These are phyloP conservation scores for Morpho deidamia DNA, from an alignment of 2,888 invertebrate species.

Conservation along the genomic window DNA sequence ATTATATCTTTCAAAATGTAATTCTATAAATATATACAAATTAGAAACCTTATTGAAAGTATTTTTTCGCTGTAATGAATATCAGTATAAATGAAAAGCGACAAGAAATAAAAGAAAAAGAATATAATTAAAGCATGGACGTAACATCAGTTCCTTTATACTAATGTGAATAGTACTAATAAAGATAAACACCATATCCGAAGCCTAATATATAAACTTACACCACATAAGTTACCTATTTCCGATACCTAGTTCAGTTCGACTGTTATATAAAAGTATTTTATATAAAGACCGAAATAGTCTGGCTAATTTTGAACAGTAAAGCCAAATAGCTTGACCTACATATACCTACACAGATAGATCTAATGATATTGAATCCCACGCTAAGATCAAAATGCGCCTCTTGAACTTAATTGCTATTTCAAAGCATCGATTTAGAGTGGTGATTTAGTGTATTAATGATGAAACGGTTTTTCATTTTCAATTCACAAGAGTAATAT, in stretches of 20 bases:
- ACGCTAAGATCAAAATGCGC: conserved; percentile 45
- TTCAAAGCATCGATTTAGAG: conserved; percentile 21
- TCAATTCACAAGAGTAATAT: background rate
- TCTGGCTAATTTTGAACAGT: conserved; percentile 13
- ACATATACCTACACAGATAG: conserved; percentile 45
- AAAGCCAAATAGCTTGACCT: conserved; percentile 47
- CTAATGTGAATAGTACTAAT: no score
- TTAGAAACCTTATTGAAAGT: no score
- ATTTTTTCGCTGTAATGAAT: no score
- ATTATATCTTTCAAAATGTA: no score
- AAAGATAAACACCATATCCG: no score
- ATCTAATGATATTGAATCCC: conserved; percentile 48
- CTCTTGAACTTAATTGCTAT: conserved; percentile 55
- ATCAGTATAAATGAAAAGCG: no score
- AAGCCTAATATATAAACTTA: no score
- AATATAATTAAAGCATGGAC: no score
- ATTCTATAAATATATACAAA: no score
- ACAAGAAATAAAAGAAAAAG: no score
- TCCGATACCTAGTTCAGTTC: background rate
- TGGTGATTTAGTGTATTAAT: background rate
- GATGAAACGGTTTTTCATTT: background rate
- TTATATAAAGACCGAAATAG: conserved; percentile 7
- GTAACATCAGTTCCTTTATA: no score
- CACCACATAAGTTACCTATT: background rate
- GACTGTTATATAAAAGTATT: background rate